phyloP scores from a whole-genome alignment of 2,113 vertebrate species.

The Sinocyclocheilus anshuiensis region DNA sequence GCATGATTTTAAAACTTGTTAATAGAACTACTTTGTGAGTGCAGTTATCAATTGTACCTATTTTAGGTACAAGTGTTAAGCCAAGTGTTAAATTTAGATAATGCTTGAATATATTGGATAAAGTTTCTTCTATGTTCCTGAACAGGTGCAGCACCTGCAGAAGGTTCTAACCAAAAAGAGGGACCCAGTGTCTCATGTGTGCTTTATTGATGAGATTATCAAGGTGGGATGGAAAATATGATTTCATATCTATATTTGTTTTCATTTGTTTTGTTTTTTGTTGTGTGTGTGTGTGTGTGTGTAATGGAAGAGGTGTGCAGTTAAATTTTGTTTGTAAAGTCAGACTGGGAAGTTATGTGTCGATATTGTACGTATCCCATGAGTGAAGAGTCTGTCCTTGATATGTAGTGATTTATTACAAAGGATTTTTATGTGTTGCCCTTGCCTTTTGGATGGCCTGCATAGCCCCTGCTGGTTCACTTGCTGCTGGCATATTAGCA shows the following conservation, averaged over 20 bases:
- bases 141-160: conserved; percentile 89
- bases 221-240: conserved; percentile 79
- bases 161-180: conserved; percentile 94
- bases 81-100: background rate
- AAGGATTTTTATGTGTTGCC: conserved; percentile 13
- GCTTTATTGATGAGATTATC: conserved; percentile 94
- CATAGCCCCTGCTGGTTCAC: conserved; percentile 37
- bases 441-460: conserved; percentile 23
- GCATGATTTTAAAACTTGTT: background rate
- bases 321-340: background rate
- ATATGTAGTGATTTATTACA: conserved; percentile 30
- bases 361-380: background rate
- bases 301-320: too few species aligned
- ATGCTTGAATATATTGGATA: background rate
- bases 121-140: background rate
- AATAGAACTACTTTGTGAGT: background rate
- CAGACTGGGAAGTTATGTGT: background rate
- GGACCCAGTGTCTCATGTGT: conserved; percentile 94
- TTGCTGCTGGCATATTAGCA: conserved; percentile 35
- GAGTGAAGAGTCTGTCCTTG: conserved; percentile 33
- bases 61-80: background rate
- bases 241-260: background rate
- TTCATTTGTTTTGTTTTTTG: background rate
- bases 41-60: background rate
- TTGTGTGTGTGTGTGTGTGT: background rate